Percentiles rank a stretch among this genome's conserved stretches.
phyloP scores from a whole-genome alignment of 2,888 invertebrate genomes.

The Tipula lateralis region DNA sequence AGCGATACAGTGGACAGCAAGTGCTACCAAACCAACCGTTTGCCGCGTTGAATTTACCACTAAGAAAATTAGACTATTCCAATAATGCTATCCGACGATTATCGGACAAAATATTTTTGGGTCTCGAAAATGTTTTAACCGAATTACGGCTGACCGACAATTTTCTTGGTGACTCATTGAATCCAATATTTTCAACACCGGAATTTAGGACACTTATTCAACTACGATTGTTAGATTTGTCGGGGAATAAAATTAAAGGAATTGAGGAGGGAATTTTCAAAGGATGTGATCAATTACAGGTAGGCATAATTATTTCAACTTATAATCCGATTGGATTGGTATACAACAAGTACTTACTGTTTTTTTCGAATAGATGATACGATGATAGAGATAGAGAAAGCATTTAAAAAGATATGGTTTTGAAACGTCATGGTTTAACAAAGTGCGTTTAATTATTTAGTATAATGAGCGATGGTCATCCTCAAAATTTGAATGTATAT shows the following conservation, averaged over 20 bases:
- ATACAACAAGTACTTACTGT: too few species aligned
- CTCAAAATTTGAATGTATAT: neutral
- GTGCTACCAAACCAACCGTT: conserved; percentile 72
- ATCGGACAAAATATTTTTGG: conserved; percentile 63
- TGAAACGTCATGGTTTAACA: neutral
- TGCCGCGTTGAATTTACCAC: conserved; percentile 64
- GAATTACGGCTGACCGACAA: conserved; percentile 72
- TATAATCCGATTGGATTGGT: too few species aligned
- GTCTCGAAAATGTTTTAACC: conserved; percentile 56
- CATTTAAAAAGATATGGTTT: neutral
- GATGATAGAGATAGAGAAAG: neutral
- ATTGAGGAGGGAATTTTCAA: conserved; percentile 82
- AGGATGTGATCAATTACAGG: conserved; percentile 72
- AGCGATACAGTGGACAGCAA: conserved; percentile 75
- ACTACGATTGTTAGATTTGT: conserved; percentile 69
- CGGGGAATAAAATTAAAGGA: conserved; percentile 73
- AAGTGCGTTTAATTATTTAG: neutral
- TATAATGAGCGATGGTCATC: neutral
- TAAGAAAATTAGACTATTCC: conserved; percentile 75
- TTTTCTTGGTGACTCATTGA: conserved; percentile 81
- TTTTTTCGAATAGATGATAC: neutral
- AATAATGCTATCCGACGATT: conserved; percentile 74
- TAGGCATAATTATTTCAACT: neutral
- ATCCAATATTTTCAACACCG: conserved; percentile 83
- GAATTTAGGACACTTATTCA: conserved; percentile 74